A percentile compares a stretch with the other conserved stretches of the same genome.
Conservation (phyloP, 2,797 vertebrate species). For the Podarcis siculus region DNA sequence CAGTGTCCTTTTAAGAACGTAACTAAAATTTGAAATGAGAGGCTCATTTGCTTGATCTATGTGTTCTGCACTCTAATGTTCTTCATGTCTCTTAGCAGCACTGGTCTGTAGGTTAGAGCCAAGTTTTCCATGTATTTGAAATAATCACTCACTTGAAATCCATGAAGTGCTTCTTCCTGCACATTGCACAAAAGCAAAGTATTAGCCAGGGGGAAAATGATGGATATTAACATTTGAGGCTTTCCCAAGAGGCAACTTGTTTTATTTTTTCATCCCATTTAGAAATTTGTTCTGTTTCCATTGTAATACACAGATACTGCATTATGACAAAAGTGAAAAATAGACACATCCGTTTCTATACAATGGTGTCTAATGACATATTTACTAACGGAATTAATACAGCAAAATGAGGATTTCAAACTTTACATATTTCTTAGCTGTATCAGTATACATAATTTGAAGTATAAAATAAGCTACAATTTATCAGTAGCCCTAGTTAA, state of each 20-base stretch:
- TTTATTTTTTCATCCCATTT: constrained; percentile 35
- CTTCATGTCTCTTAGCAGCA: constrained; percentile 88
- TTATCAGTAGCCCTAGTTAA: no score
- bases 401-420: not conserved
- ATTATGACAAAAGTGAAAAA: constrained; percentile 46
- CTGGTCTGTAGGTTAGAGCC: constrained; percentile 84
- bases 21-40: constrained; percentile 48
- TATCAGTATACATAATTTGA: not conserved
- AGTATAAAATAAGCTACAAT: not conserved
- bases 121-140: constrained; percentile 90
- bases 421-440: no score
- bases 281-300: not conserved
- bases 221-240: constrained; percentile 16
- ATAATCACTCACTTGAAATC: constrained; percentile 87
- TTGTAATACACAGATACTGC: constrained; percentile 14
- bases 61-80: constrained; percentile 69
- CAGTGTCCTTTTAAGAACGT: constrained; percentile 43
- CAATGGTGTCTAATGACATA: constrained; percentile 19
- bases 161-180: constrained; percentile 92
- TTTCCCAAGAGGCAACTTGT: constrained; percentile 11
- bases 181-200: constrained; percentile 44
- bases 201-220: constrained; percentile 25
- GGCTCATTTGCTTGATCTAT: constrained; percentile 46
- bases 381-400: constrained; percentile 3
- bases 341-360: constrained; percentile 2